phyloP scores from a whole-genome alignment of 2,797 vertebrate genomes.

The Xiphophorus birchmanni region DNA sequence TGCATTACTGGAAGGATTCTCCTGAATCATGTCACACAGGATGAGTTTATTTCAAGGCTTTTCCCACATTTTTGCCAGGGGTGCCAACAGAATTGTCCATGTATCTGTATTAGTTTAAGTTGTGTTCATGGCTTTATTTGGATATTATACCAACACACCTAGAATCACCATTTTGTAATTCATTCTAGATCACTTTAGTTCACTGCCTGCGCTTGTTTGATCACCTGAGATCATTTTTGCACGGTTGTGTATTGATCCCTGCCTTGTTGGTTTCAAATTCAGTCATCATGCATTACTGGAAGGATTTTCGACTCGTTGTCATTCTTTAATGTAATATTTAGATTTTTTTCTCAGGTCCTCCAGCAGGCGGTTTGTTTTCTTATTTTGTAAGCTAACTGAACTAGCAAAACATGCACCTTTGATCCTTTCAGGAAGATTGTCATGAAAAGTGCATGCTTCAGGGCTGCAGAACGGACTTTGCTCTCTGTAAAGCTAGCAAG shows the following conservation, averaged over 20 bases:
- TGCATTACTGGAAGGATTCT: no score
- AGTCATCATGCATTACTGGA: background rate
- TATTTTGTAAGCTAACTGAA: slow-evolving; percentile 9
- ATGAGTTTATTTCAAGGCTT: background rate
- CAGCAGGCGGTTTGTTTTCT: slow-evolving; percentile 32
- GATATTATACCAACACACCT: background rate
- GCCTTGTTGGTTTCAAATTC: background rate
- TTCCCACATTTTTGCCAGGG: background rate
- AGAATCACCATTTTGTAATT: background rate
- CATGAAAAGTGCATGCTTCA: slow-evolving; percentile 18
- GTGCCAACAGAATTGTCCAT: background rate
- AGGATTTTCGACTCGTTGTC: background rate
- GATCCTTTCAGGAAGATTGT: slow-evolving; percentile 66
- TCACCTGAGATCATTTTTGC: background rate
- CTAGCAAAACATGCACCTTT: slow-evolving; percentile 63
- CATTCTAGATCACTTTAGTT: background rate
- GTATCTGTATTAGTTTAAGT: background rate
- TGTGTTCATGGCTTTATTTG: background rate
- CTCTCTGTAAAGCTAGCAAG: slow-evolving; percentile 50
- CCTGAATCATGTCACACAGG: background rate
- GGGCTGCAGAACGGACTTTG: slow-evolving; percentile 60
- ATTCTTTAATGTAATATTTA: background rate
- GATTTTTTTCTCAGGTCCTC: slow-evolving; percentile 43
- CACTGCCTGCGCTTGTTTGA: background rate
- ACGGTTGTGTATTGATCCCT: background rate